Evolutionary conservation across 2,113 vertebrate species (phyloP), one percentile per base, ranked within the genome.

Genomic region (Anolis sagrei): DNA sequence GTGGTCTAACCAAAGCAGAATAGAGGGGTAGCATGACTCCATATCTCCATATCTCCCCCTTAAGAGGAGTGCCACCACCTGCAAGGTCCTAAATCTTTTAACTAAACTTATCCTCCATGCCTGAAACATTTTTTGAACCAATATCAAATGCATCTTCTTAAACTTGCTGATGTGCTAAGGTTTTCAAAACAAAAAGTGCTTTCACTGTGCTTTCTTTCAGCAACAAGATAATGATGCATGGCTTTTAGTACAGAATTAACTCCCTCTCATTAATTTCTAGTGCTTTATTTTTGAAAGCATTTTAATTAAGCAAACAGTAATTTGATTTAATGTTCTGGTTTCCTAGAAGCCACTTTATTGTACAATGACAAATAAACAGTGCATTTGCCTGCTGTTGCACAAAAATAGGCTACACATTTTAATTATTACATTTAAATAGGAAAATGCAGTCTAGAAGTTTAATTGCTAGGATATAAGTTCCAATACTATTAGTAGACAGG

Each of bases 301-400:
- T 85, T 78, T 70, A 78, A 78, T 85, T 70, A 85, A 85, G 62
- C 83, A 70, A 61, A 85, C n/a, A 58, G 64, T 78, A 78, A 58
- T 76, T 78, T 78, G 64, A 85, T 70, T 54, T 58, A 85, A 78
- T 78, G 32, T 32, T 77, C 34, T 70, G 64, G 75, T 85, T 69
- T 85, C 11, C 21, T 19, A 82, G 36, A 73, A 82, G 27, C 13
- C 3, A 58, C 69, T 82, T 82, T 32, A 82, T 72, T 34, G 32
- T 58, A 32, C 49, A 72, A 19, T 36, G 77, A 36, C 9, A 62
- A 51, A 69, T 68, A 82, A 39, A 32, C 7, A 81, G 49, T 64
- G 39, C 8, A 9, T 58, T 70, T 68, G 64, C 27, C 64, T 68
- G 27, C 7, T 29, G 64, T 27, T 68, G 27, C 7, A n/a, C 64